Evolutionary conservation across 2,888 invertebrate genomes (phyloP).

Genomic region (Oxyteleia sp.): DNA sequence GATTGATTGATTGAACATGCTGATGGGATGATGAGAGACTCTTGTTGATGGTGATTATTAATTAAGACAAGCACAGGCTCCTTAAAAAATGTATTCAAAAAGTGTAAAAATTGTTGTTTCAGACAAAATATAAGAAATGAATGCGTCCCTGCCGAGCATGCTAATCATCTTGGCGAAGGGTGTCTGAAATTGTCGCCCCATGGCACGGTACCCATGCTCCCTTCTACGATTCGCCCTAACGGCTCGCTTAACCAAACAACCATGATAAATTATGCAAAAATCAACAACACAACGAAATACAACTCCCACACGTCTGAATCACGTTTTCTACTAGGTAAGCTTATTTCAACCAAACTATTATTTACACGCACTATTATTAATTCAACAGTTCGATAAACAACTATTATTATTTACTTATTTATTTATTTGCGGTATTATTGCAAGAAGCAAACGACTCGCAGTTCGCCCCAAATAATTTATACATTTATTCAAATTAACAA

Average conservation of each 20-base stretch:
- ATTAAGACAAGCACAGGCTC: no score
- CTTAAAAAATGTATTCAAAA: slow-evolving; percentile 6
- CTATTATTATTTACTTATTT: not conserved
- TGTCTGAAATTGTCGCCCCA: slow-evolving; percentile 85
- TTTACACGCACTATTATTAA: slow-evolving; percentile 18
- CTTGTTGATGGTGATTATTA: no score
- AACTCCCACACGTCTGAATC: slow-evolving; percentile 70
- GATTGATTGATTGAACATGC: no score
- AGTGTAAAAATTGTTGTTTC: slow-evolving; percentile 47
- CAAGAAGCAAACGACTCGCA: no score
- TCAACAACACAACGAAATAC: slow-evolving; percentile 85
- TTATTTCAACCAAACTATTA: slow-evolving; percentile 42
- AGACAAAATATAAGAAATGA: slow-evolving; percentile 69
- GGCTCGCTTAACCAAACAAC: slow-evolving; percentile 86
- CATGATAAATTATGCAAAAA: slow-evolving; percentile 87
- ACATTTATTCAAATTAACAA: not conserved
- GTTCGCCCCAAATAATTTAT: not conserved
- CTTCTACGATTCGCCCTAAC: slow-evolving; percentile 81
- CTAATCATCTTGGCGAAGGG: slow-evolving; percentile 85
- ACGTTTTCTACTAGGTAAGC: slow-evolving; percentile 26
- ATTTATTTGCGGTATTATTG: no score
- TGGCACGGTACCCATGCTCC: slow-evolving; percentile 78
- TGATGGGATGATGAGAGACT: no score
- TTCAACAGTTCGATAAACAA: not conserved
- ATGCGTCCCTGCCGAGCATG: slow-evolving; percentile 83